These are phyloP conservation scores for Metellina segmentata DNA, from an alignment of 2,888 invertebrate species.

Conservation along the genomic window DNA sequence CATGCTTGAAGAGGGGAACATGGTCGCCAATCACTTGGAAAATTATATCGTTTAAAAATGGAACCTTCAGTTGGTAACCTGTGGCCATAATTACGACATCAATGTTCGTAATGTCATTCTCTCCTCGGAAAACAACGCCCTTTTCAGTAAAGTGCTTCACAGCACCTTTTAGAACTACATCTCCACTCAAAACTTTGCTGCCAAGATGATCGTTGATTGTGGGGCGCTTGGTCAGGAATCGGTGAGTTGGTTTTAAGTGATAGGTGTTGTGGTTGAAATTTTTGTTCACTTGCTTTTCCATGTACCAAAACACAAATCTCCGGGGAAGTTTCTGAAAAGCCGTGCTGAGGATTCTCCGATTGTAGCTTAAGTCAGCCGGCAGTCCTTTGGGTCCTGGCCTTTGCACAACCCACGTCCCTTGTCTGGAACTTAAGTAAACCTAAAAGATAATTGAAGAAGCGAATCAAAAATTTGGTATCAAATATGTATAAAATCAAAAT, in stretches of 20 bases:
- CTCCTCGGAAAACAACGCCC: slow-evolving; percentile 73
- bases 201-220: slow-evolving; percentile 82
- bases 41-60: slow-evolving; percentile 80
- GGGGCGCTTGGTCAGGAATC: slow-evolving; percentile 79
- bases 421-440: slow-evolving; percentile 82
- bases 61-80: slow-evolving; percentile 81
- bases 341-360: slow-evolving; percentile 68
- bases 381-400: slow-evolving; percentile 81
- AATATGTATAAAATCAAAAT: too few species aligned
- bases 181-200: slow-evolving; percentile 81
- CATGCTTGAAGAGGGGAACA: slow-evolving; percentile 81
- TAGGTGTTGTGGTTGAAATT: slow-evolving; percentile 81
- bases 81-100: slow-evolving; percentile 81
- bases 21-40: slow-evolving; percentile 73
- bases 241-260: slow-evolving; percentile 81
- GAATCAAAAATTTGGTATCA: not conserved
- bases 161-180: slow-evolving; percentile 79
- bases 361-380: slow-evolving; percentile 80
- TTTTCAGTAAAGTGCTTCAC: slow-evolving; percentile 74
- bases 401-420: slow-evolving; percentile 82
- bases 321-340: slow-evolving; percentile 74
- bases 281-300: slow-evolving; percentile 79
- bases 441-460: slow-evolving; percentile 69
- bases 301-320: slow-evolving; percentile 65
- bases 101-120: slow-evolving; percentile 52